phyloP scores from a whole-genome alignment of 1,140 invertebrate species.

The Zaprionus ornatus region DNA sequence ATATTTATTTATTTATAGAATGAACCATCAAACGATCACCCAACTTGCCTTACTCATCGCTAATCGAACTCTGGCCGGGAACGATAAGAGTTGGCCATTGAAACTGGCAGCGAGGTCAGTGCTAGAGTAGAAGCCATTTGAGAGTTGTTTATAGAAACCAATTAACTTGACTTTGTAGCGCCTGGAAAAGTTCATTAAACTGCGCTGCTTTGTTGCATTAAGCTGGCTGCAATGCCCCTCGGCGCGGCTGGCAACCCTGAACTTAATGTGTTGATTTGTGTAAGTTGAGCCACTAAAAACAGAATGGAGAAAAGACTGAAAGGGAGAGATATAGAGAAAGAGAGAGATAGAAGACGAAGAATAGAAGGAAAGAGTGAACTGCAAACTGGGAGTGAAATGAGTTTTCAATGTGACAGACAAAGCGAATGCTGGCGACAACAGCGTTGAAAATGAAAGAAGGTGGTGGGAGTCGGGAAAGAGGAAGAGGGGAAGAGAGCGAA shows the following conservation, averaged over 20 bases:
- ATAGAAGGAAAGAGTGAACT: not conserved
- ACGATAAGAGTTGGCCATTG: not conserved
- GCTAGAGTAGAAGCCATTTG: not conserved
- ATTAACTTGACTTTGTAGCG: constrained; percentile 32
- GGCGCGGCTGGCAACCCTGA: constrained; percentile 11
- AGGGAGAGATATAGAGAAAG: not conserved
- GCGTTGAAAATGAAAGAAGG: constrained; percentile 4
- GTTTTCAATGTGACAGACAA: constrained; percentile 44
- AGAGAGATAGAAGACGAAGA: not conserved
- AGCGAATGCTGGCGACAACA: constrained; percentile 9
- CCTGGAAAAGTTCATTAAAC: constrained; percentile 36
- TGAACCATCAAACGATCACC: not conserved
- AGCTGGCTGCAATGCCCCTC: not conserved
- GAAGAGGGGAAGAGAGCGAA: not conserved
- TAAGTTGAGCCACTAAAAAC: constrained; percentile 54
- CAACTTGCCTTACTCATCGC: not conserved
- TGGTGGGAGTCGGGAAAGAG: not conserved
- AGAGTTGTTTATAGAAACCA: constrained; percentile 11
- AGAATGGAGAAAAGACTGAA: not conserved
- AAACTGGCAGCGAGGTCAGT: not conserved
- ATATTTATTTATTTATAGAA: not conserved
- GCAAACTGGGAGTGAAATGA: constrained; percentile 36
- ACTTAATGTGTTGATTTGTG: constrained; percentile 62
- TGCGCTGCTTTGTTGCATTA: constrained; percentile 26
- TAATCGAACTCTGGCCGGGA: not conserved